Conservation (phyloP, 2,797 vertebrate genomes). For the Aphelocoma californica region DNA sequence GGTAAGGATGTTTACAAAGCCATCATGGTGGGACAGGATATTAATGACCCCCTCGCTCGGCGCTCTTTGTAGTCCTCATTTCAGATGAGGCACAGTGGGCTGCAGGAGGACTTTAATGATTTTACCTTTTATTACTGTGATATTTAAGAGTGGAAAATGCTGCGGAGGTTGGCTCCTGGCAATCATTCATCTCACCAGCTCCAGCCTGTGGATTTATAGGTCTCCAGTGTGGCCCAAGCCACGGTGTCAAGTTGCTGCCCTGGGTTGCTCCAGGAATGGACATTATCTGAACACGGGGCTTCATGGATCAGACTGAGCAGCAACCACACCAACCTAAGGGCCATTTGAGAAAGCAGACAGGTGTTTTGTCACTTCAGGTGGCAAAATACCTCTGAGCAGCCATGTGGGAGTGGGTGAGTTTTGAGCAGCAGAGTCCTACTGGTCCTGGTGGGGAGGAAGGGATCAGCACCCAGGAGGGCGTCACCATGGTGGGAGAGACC, state of each 20-base stretch:
- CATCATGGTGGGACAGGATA: neutral
- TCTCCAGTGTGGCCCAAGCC: neutral
- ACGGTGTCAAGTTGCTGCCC: neutral
- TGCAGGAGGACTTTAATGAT: neutral
- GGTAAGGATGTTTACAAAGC: neutral
- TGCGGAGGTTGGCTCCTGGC: neutral
- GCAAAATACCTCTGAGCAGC: neutral
- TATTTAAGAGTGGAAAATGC: neutral
- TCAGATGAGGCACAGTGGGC: neutral
- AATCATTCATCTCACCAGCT: neutral
- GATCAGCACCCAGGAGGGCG: neutral
- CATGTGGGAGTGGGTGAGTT: neutral
- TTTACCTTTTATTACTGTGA: slow-evolving; percentile 3
- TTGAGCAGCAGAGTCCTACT: neutral
- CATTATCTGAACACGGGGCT: neutral
- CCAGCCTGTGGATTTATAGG: neutral
- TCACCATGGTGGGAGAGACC: neutral
- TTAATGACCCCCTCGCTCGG: neutral
- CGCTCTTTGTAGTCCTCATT: neutral
- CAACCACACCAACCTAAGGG: neutral
- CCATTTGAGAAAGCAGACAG: neutral
- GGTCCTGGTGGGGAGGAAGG: neutral
- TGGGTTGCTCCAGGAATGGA: neutral
- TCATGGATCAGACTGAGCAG: neutral
- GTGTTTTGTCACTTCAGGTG: neutral